A percentile compares a stretch with the other conserved stretches of the same genome.
Evolutionary conservation across 2,888 invertebrate genomes (phyloP).

Genomic region (Acanthosepion pharaonis): DNA sequence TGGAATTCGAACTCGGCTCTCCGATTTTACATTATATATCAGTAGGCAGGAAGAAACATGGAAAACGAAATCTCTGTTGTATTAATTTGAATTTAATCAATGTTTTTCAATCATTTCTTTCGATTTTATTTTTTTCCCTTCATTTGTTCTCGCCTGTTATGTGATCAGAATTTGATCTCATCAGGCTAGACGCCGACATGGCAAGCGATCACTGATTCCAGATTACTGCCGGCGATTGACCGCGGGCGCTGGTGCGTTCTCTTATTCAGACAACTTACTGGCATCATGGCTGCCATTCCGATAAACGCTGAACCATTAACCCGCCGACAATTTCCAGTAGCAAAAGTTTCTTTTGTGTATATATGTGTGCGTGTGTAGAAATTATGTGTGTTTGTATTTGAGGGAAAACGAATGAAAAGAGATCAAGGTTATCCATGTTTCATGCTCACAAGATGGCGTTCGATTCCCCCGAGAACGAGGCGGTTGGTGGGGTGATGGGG

Average conservation of each 20-base stretch:
- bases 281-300: background rate
- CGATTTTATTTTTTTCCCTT: background rate
- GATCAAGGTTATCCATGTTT: background rate
- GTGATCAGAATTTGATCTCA: background rate
- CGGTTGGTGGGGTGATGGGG: too few relatives aligned
- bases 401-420: background rate
- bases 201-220: background rate
- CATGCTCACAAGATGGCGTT: background rate
- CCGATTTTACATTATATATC: too few relatives aligned
- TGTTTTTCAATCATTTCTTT: background rate
- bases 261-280: background rate
- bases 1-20: too few relatives aligned
- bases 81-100: background rate
- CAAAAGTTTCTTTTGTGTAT: background rate
- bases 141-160: background rate
- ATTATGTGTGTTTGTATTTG: background rate
- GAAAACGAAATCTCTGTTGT: background rate
- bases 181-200: background rate
- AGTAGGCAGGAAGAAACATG: too few relatives aligned
- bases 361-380: background rate
- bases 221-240: background rate
- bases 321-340: background rate
- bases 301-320: background rate
- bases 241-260: background rate
- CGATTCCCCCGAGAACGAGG: background rate